phyloP scores from a whole-genome alignment of 2,797 vertebrate genomes.

The Poecilia wingei region DNA sequence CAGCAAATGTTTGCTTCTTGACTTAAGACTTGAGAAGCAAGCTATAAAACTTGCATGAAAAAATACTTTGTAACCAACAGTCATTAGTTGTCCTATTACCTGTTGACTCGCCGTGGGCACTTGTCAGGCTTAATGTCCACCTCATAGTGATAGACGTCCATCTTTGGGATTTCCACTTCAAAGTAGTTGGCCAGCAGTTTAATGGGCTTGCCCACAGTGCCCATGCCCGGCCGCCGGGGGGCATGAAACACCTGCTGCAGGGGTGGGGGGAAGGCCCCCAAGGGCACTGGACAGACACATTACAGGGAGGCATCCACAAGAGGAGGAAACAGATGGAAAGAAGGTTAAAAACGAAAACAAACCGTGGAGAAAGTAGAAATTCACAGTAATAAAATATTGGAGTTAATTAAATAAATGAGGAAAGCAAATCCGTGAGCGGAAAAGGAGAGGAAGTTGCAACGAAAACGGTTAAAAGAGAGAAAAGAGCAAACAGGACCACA shows the following conservation, averaged over 20 bases:
- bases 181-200: constrained; percentile 99
- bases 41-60: background rate
- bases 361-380: background rate
- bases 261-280: constrained; percentile 91
- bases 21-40: background rate
- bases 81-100: constrained; percentile 75
- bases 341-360: background rate
- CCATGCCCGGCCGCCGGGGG: constrained; percentile 95
- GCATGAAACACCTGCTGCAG: constrained; percentile 99
- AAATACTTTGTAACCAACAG: background rate
- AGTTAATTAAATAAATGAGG: background rate
- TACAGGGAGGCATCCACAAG: constrained; percentile 2
- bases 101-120: constrained; percentile 98
- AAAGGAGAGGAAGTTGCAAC: constrained; percentile 25
- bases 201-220: constrained; percentile 98
- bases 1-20: constrained; percentile 16
- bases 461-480: constrained; percentile 35
- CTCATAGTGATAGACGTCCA: constrained; percentile 98
- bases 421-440: constrained; percentile 8
- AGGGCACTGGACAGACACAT: constrained; percentile 76
- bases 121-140: constrained; percentile 99
- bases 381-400: background rate
- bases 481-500: constrained; percentile 6
- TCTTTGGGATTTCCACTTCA: constrained; percentile 99
- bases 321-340: constrained; percentile 9